phyloP scores from a whole-genome alignment of 2,113 vertebrate genomes.

The Ariopsis seemanni region DNA sequence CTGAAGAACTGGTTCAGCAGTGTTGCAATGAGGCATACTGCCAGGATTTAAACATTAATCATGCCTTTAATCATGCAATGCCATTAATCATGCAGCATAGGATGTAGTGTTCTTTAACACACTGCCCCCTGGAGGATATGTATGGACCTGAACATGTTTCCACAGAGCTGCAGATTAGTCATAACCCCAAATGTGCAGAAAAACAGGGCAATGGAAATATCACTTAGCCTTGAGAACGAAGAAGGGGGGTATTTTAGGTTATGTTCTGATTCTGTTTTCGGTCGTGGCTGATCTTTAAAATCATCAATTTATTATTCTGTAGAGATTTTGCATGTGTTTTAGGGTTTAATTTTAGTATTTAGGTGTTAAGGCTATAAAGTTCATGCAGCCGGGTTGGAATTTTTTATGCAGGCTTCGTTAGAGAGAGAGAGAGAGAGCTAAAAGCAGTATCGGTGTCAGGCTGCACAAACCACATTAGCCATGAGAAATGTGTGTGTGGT shows the following conservation, averaged over 20 bases:
- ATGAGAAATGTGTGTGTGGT: slow-evolving; percentile 55
- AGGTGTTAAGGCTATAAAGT: neutral
- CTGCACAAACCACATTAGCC: slow-evolving; percentile 50
- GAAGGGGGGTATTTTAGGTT: neutral
- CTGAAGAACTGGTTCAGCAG: slow-evolving; percentile 61
- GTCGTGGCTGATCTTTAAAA: neutral
- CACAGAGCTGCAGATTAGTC: neutral
- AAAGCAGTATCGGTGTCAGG: slow-evolving; percentile 40
- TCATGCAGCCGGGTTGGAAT: neutral
- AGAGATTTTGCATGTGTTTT: neutral
- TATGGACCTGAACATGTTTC: neutral
- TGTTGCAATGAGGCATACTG: neutral
- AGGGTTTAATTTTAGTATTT: neutral
- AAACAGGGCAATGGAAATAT: neutral
- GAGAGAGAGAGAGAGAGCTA: neutral
- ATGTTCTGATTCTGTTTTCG: neutral
- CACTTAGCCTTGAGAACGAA: neutral
- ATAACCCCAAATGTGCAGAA: neutral
- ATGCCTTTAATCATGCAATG: slow-evolving; percentile 13
- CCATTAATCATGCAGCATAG: neutral
- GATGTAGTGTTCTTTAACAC: neutral
- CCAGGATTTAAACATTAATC: slow-evolving; percentile 37
- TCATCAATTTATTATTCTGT: neutral
- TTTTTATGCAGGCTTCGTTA: neutral
- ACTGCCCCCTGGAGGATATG: slow-evolving; percentile 36